phyloP scores from a whole-genome alignment of 1,140 invertebrate genomes.

The Drosophila lacteicornis region DNA sequence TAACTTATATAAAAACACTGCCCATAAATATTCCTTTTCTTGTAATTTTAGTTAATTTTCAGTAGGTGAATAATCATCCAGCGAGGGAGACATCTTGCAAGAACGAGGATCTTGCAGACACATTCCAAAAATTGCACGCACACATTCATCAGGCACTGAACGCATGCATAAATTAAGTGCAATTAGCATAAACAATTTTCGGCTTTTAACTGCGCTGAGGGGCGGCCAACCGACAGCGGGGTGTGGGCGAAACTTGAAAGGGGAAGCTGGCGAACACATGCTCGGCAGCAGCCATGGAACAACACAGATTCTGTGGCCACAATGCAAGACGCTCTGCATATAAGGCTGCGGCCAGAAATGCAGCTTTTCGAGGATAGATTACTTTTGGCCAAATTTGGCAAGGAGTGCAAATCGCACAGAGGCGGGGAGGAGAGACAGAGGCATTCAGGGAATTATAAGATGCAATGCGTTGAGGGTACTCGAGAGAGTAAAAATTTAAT shows the following conservation, averaged over 20 bases:
- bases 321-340: constrained; percentile 31
- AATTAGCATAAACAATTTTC: constrained; percentile 84
- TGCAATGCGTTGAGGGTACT: not conserved
- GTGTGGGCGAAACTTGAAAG: constrained; percentile 25
- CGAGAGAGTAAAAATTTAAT: not conserved
- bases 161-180: constrained; percentile 81
- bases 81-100: constrained; percentile 41
- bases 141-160: constrained; percentile 33
- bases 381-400: constrained; percentile 48
- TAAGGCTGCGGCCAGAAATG: constrained; percentile 40
- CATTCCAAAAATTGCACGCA: constrained; percentile 24
- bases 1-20: not conserved
- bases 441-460: not conserved
- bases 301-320: constrained; percentile 38
- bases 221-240: constrained; percentile 3
- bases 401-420: not conserved
- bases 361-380: constrained; percentile 49
- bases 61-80: constrained; percentile 29
- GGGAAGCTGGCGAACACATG: constrained; percentile 44
- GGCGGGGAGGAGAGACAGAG: not conserved
- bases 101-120: constrained; percentile 51
- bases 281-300: constrained; percentile 28
- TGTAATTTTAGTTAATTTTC: not conserved
- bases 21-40: not conserved
- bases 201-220: constrained; percentile 60